phyloP scores from a whole-genome alignment of 2,797 vertebrate genomes.

The Amniataba percoides region DNA sequence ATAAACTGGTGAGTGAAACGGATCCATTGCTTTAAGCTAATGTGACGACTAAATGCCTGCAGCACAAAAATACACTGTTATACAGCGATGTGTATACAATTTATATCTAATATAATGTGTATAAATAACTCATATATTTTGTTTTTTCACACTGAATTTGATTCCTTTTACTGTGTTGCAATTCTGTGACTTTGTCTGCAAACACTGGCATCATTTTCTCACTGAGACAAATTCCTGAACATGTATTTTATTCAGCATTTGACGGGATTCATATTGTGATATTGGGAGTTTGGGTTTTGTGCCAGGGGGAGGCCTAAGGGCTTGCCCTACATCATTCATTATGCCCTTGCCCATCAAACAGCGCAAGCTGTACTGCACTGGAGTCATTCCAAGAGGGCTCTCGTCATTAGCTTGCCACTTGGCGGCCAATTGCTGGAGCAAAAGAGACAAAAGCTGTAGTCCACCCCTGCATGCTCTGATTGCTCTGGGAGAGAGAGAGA shows the following conservation, averaged over 20 bases:
- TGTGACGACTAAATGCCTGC: neutral
- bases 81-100: neutral
- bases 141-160: neutral
- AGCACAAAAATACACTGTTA: neutral
- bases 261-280: slow-evolving; percentile 57
- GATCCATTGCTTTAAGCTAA: neutral
- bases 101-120: neutral
- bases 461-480: slow-evolving; percentile 87
- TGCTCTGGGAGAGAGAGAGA: slow-evolving; percentile 71
- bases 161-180: neutral
- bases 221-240: slow-evolving; percentile 44
- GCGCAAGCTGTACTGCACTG: slow-evolving; percentile 73
- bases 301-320: slow-evolving; percentile 75
- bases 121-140: neutral
- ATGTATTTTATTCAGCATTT: slow-evolving; percentile 41
- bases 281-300: slow-evolving; percentile 55
- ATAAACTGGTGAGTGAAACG: neutral
- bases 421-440: slow-evolving; percentile 84
- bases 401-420: slow-evolving; percentile 87
- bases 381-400: slow-evolving; percentile 78
- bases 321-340: slow-evolving; percentile 81
- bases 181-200: slow-evolving; percentile 1
- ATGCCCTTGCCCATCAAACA: slow-evolving; percentile 75
- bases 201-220: slow-evolving; percentile 16
- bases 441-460: slow-evolving; percentile 79